phyloP scores from a whole-genome alignment of 2,797 vertebrate genomes.

The Sternarchorhynchus goeldii region DNA sequence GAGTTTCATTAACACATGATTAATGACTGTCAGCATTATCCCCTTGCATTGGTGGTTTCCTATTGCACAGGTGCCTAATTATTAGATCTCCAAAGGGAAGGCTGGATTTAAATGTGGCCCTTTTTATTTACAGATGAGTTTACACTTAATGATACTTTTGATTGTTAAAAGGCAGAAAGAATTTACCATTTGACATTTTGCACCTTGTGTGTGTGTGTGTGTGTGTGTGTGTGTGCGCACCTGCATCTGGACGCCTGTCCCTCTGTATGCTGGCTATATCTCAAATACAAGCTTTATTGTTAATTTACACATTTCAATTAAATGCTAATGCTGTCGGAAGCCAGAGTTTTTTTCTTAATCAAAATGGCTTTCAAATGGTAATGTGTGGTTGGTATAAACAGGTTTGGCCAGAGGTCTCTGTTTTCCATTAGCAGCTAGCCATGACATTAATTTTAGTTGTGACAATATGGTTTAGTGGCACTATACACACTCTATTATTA shows the following conservation, averaged over 20 bases:
- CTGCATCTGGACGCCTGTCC: too few relatives aligned
- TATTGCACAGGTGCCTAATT: neutral
- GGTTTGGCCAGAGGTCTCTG: conserved; percentile 18
- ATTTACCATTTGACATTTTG: neutral
- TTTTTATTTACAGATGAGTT: conserved; percentile 57
- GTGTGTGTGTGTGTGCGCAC: neutral
- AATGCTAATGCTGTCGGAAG: conserved; percentile 34
- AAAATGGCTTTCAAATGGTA: conserved; percentile 39
- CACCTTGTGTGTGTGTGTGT: neutral
- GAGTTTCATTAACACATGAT: conserved; percentile 74
- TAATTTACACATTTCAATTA: conserved; percentile 53
- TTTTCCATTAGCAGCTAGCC: conserved; percentile 44
- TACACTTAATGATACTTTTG: conserved; percentile 32
- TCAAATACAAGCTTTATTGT: conserved; percentile 26
- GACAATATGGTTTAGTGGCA: conserved; percentile 38
- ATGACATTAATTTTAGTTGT: conserved; percentile 43
- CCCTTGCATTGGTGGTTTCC: conserved; percentile 43
- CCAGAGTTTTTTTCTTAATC: conserved; percentile 30
- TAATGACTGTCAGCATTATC: conserved; percentile 67
- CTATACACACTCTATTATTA: conserved; percentile 29
- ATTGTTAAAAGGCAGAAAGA: conserved; percentile 33
- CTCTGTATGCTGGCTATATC: conserved; percentile 15
- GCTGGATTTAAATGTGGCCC: conserved; percentile 25
- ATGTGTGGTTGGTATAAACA: conserved; percentile 44
- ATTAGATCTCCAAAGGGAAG: neutral